phyloP scores from a whole-genome alignment of 2,888 invertebrate genomes.

The Tromatobia lineatoria region DNA sequence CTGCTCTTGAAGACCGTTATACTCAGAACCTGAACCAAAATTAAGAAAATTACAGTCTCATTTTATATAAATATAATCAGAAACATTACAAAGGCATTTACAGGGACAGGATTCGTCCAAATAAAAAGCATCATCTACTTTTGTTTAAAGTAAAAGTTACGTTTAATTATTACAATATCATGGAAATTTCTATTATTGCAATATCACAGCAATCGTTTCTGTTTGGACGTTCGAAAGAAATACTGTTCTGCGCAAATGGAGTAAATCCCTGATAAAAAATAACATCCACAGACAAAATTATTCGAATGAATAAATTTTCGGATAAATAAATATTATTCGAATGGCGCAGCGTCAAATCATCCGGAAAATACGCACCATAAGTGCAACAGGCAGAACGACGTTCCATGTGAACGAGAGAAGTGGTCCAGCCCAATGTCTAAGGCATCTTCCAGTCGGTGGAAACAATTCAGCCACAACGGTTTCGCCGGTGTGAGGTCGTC shows the following conservation, averaged over 20 bases:
- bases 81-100: no score
- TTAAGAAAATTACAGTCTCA: background rate
- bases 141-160: no score
- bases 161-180: no score
- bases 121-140: no score
- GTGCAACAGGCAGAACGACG: conserved; percentile 92
- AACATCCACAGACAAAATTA: background rate
- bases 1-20: conserved; percentile 91
- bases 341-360: background rate
- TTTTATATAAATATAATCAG: no score
- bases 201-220: no score
- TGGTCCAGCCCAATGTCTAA: conserved; percentile 88
- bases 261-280: no score
- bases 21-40: conserved; percentile 86
- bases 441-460: conserved; percentile 85
- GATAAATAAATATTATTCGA: conserved; percentile 6
- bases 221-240: no score
- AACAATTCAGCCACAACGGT: conserved; percentile 89
- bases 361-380: conserved; percentile 88
- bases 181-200: no score
- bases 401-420: conserved; percentile 95
- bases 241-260: no score
- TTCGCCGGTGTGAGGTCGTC: conserved; percentile 94
- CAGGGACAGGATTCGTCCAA: no score
- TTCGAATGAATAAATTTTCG: background rate